Evolutionary conservation across 1,140 invertebrate genomes (phyloP).

Genomic region (Zophobas morio): DNA sequence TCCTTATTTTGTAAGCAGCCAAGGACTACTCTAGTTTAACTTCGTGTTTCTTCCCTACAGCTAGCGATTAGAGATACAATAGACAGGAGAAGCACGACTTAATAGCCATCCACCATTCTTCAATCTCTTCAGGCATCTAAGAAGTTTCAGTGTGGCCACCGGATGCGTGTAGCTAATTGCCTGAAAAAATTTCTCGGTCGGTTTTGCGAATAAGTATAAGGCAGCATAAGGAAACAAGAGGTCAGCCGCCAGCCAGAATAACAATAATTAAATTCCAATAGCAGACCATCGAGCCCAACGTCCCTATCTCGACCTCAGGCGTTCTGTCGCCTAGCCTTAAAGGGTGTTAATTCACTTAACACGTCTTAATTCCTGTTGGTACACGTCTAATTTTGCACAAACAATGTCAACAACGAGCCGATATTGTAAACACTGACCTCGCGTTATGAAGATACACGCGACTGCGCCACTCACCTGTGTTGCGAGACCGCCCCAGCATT

Average conservation of each 20-base stretch:
- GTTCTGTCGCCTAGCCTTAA: slow-evolving; percentile 14
- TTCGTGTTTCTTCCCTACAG: no score
- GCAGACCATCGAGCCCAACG: no score
- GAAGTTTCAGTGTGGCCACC: background rate
- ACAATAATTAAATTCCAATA: background rate
- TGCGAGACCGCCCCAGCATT: slow-evolving; percentile 51
- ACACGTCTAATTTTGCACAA: slow-evolving; percentile 41
- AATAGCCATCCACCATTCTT: background rate
- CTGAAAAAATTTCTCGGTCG: background rate
- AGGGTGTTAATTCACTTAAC: slow-evolving; percentile 37
- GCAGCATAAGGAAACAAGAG: slow-evolving; percentile 27
- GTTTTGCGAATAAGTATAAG: slow-evolving; percentile 12
- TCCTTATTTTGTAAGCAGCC: background rate
- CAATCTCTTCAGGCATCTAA: no score
- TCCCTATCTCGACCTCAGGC: background rate
- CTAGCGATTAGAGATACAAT: no score
- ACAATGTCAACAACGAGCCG: slow-evolving; percentile 45
- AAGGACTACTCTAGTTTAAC: no score
- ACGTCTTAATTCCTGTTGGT: slow-evolving; percentile 28
- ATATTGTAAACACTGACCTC: slow-evolving; percentile 58
- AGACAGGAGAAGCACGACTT: no score
- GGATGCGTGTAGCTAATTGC: slow-evolving; percentile 11
- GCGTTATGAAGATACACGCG: slow-evolving; percentile 55
- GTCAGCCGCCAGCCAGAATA: slow-evolving; percentile 21
- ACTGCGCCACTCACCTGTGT: slow-evolving; percentile 56